A percentile compares a stretch with the other conserved stretches of the same genome.
Conservation (phyloP, 2,888 invertebrate genomes). For the Drosophila diplacantha region DNA sequence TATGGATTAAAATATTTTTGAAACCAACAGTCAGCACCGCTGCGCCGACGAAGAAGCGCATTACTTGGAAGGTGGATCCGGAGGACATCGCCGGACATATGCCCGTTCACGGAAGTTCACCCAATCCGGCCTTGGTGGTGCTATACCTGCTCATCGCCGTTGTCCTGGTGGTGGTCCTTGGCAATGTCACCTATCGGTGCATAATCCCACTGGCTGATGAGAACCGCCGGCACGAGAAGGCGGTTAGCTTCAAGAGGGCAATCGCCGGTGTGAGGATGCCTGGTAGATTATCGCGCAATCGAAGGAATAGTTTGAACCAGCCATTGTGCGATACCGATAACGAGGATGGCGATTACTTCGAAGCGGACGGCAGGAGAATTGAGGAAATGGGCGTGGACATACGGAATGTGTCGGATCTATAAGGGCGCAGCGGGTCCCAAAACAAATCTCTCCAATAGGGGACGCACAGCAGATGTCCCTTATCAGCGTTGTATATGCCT, state of each 20-base stretch:
- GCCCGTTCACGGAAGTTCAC: constrained; percentile 2
- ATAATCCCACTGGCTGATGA: constrained; percentile 7
- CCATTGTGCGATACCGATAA: constrained; percentile 36
- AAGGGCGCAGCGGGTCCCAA: not conserved
- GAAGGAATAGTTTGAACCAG: not conserved
- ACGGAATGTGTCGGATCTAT: constrained; percentile 38
- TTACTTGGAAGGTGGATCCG: constrained; percentile 43
- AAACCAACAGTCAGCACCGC: not conserved
- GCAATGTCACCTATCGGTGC: constrained; percentile 45
- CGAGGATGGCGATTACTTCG: constrained; percentile 29
- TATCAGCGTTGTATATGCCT: constrained; percentile 13
- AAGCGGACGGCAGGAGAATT: constrained; percentile 16
- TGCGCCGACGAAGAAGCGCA: constrained; percentile 4
- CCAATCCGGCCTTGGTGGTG: constrained; percentile 36
- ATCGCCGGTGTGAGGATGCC: constrained; percentile 31
- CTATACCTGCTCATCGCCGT: constrained; percentile 37
- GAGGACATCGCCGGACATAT: constrained; percentile 37
- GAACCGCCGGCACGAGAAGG: constrained; percentile 28
- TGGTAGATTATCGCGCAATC: not conserved
- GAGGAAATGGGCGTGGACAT: constrained; percentile 53
- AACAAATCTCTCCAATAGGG: not conserved
- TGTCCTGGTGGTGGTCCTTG: constrained; percentile 33
- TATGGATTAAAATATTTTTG: too few relatives aligned
- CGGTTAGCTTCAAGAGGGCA: constrained; percentile 43
- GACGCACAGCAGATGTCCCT: not conserved